phyloP scores from a whole-genome alignment of 1,140 invertebrate genomes.

The Cryptotermes secundus region DNA sequence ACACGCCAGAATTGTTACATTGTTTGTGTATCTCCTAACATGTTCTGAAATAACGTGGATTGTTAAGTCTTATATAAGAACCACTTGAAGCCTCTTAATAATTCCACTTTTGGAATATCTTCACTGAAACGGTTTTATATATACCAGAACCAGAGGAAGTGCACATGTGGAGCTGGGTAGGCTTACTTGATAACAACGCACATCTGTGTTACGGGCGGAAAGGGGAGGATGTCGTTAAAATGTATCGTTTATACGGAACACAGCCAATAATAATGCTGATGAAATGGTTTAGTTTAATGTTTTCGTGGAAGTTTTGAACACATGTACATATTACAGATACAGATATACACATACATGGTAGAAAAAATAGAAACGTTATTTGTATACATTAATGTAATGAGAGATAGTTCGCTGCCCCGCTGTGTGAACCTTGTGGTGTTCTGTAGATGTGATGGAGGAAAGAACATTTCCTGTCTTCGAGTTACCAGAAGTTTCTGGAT shows the following conservation, averaged over 20 bases:
- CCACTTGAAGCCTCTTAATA: too few relatives aligned
- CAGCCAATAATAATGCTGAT: conserved; percentile 7
- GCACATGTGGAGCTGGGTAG: too few relatives aligned
- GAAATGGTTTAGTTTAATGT: neutral
- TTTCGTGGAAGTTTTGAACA: neutral
- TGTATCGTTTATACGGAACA: neutral
- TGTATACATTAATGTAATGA: neutral
- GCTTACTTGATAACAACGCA: neutral
- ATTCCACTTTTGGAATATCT: too few relatives aligned
- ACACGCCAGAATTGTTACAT: too few relatives aligned
- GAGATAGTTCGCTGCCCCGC: neutral
- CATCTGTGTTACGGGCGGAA: neutral
- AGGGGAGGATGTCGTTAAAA: neutral
- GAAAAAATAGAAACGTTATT: neutral
- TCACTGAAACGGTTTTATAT: too few relatives aligned
- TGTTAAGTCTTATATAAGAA: too few relatives aligned
- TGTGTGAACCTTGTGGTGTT: neutral
- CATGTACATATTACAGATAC: neutral
- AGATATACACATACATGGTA: neutral
- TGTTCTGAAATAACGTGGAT: too few relatives aligned
- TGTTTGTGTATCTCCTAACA: too few relatives aligned
- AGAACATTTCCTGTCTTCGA: neutral
- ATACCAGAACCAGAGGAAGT: too few relatives aligned
- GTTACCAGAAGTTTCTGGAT: neutral
- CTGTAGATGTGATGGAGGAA: neutral